Percentiles rank a stretch among this genome's conserved stretches.
These are phyloP conservation scores for Spodoptera litura DNA, from an alignment of 1,140 invertebrate species.

Conservation along the genomic window DNA sequence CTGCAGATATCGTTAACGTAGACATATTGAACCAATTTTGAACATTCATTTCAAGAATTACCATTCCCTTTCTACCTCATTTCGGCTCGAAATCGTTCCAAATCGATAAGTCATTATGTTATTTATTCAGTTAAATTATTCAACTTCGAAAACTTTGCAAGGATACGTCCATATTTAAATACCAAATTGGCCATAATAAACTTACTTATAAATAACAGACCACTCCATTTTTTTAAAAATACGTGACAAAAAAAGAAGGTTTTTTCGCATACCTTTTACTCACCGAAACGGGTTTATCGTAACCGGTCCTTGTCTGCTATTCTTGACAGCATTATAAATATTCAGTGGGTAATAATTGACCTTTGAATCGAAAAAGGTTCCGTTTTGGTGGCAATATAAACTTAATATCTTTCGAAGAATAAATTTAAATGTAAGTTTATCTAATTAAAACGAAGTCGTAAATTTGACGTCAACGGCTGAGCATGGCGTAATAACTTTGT, in stretches of 20 bases:
- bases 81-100: not conserved
- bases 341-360: constrained; percentile 73
- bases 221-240: constrained; percentile 48
- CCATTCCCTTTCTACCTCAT: constrained; percentile 12
- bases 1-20: constrained; percentile 7
- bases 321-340: constrained; percentile 71
- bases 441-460: constrained; percentile 34
- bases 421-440: constrained; percentile 35
- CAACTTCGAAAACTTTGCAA: constrained; percentile 12
- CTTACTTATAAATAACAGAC: constrained; percentile 29
- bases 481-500: constrained; percentile 20
- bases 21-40: not conserved
- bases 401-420: constrained; percentile 20
- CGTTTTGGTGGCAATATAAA: constrained; percentile 51
- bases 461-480: constrained; percentile 21
- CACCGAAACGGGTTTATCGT: constrained; percentile 65
- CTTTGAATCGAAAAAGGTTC: constrained; percentile 61
- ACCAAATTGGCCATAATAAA: constrained; percentile 29
- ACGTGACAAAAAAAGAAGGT: constrained; percentile 56
- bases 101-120: constrained; percentile 24
- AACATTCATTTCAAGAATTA: constrained; percentile 7
- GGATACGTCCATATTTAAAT: constrained; percentile 29
- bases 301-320: constrained; percentile 68
- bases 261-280: constrained; percentile 71
- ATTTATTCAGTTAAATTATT: constrained; percentile 19